Conservation (phyloP, 2,797 vertebrate genomes). For the Capromys pilorides region DNA sequence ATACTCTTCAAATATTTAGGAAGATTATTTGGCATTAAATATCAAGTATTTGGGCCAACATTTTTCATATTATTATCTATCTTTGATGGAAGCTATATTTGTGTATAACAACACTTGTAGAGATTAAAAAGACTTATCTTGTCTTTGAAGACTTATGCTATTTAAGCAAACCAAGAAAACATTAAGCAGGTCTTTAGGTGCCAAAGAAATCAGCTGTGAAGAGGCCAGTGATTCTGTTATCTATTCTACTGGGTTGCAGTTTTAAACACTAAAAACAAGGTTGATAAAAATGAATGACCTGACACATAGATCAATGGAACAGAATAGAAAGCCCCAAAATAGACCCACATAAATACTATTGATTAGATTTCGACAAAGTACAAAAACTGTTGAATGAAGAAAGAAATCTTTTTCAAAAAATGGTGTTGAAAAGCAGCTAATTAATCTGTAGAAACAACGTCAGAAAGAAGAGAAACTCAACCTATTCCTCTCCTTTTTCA, state of each 20-base stretch:
- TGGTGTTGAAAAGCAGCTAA: constrained; percentile 17
- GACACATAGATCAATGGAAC: constrained; percentile 41
- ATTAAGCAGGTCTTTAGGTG: constrained; percentile 50
- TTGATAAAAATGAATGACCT: constrained; percentile 70
- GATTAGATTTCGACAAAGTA: constrained; percentile 57
- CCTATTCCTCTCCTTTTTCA: not conserved
- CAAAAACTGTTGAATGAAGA: constrained; percentile 28
- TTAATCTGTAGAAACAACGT: not conserved
- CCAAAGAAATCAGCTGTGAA: constrained; percentile 36
- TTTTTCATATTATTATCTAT: constrained; percentile 71
- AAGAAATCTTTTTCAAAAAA: constrained; percentile 45
- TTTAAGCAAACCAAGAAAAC: constrained; percentile 64
- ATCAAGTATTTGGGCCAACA: constrained; percentile 38
- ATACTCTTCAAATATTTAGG: constrained; percentile 71
- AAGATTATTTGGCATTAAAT: constrained; percentile 56
- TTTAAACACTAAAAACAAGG: constrained; percentile 60
- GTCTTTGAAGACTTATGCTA: constrained; percentile 48
- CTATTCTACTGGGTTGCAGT: not conserved
- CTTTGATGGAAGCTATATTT: constrained; percentile 71
- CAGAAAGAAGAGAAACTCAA: not conserved
- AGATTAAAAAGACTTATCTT: constrained; percentile 68
- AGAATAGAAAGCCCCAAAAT: constrained; percentile 43
- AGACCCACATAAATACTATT: constrained; percentile 4
- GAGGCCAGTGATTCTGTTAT: constrained; percentile 61
- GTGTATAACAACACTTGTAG: constrained; percentile 62